Evolutionary conservation across 2,888 invertebrate species (phyloP).

Genomic region (Crematogaster levior): DNA sequence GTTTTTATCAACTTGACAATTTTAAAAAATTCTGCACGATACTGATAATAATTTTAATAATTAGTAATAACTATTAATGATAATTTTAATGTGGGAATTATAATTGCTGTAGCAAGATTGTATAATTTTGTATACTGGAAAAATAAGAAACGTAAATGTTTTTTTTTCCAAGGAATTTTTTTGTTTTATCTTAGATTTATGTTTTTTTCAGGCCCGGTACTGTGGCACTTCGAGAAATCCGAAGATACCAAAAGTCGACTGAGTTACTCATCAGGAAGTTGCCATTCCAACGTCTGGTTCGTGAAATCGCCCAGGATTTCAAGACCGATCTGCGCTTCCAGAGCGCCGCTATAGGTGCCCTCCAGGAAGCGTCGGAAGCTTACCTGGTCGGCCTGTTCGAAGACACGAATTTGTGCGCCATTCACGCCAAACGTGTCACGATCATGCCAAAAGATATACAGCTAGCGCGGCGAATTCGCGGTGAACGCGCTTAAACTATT

Average conservation of each 20-base stretch:
- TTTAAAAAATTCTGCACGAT: neutral
- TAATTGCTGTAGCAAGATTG: neutral
- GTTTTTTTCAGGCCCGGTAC: conserved; percentile 92
- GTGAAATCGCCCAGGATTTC: conserved; percentile 99
- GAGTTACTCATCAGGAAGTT: conserved; percentile 97
- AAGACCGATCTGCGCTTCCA: conserved; percentile 98
- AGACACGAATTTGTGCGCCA: conserved; percentile 99
- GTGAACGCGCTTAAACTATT: conserved; percentile 94
- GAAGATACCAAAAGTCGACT: conserved; percentile 98
- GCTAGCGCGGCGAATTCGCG: conserved; percentile 97
- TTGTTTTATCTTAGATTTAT: neutral
- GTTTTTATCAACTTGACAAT: neutral
- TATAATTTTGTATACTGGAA: no score
- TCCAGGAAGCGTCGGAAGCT: conserved; percentile 96
- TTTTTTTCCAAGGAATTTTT: neutral
- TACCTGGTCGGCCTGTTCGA: conserved; percentile 98
- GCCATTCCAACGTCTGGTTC: conserved; percentile 97
- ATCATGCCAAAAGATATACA: conserved; percentile 99
- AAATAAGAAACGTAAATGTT: no score
- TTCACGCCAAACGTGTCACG: conserved; percentile 96
- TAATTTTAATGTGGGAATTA: no score
- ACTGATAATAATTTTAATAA: neutral
- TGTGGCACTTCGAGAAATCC: conserved; percentile 98
- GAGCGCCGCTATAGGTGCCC: conserved; percentile 96
- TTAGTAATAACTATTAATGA: no score